A percentile compares a stretch with the other conserved stretches of the same genome.
Evolutionary conservation across 30 jellyfish, hydroid and myxozoan species (phyloP).

Genomic region (Calvadosia cruxmelitensis): DNA sequence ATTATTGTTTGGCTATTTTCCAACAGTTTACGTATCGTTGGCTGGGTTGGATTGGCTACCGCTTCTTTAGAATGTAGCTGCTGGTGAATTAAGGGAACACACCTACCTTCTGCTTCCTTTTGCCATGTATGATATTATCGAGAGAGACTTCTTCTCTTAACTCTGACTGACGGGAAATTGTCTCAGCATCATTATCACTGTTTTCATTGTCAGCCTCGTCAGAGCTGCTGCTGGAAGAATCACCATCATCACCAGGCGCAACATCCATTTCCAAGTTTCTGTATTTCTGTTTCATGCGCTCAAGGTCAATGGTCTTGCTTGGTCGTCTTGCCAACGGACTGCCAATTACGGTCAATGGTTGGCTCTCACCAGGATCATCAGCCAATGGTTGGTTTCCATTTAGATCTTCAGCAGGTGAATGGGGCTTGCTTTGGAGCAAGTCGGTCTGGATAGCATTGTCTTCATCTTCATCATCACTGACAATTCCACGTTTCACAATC

Average conservation of each 20-base stretch:
- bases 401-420: too few relatives aligned
- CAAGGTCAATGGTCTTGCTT: neutral
- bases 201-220: neutral
- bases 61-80: too few relatives aligned
- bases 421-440: too few relatives aligned
- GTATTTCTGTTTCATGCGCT: neutral
- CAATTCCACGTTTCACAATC: neutral
- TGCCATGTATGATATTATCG: neutral
- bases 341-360: too few relatives aligned
- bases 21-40: too few relatives aligned
- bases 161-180: too few relatives aligned
- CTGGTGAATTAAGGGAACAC: neutral
- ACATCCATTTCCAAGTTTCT: neutral
- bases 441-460: too few relatives aligned
- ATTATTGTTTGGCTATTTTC: too few relatives aligned
- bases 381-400: too few relatives aligned
- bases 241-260: neutral
- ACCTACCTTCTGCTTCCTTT: neutral
- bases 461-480: neutral
- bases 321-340: too few relatives aligned
- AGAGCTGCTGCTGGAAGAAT: neutral
- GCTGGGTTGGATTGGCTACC: too few relatives aligned
- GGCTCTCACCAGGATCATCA: too few relatives aligned
- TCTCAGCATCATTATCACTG: neutral
- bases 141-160: neutral